Base-by-base conservation (phyloP, 92 coral and sea anemone species). In the Umimayanthus chanpuru region DNA sequence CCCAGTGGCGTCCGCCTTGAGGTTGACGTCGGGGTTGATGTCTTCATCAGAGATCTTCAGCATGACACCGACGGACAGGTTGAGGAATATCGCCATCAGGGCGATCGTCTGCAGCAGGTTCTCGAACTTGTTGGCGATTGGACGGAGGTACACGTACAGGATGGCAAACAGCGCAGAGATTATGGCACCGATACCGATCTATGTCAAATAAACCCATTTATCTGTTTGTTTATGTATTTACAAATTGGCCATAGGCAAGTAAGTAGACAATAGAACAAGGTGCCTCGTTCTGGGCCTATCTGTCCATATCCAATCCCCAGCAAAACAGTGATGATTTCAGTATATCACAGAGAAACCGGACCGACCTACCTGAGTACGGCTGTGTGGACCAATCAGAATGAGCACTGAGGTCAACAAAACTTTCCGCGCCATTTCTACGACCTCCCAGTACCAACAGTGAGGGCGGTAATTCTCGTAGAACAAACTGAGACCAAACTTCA, bases 391-490 rank as follows among this genome's bases (percentile, higher is more conserved):
- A 85, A 92, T 86, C 50, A 92, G 83, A 79, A 85, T 66, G 79
- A 92, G 79, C 36, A 91, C 92, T 58, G 92, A 92, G 73, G 90
- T 92, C 30, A 92, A 82, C 1, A 86, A 44, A 20, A 92, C 79
- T 87, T 92, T 92, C 82, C 94, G 88, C 81, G 40, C 87, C 94
- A 92, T 92, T 64, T 92, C 94, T 56, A 89, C 90, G 58, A 74
- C 44, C 50, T 92, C 94, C 94, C 94, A 92, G 86, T 85, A 92
- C 94, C 94, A 92, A 70, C 92, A 92, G 4, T 86, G 55, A 2
- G 88, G 92, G 15, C 88, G 85, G 90, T 85, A 92, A 70, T 92
- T 91, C 89, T 91, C 93, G 77, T 91, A 91, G 82, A 91, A 91
- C 81, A 91, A 76, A 76, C 91, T 91, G 40, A 91, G 83, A 9